A percentile compares a stretch with the other conserved stretches of the same genome.
phyloP scores from a whole-genome alignment of 2,888 invertebrate species.

The Noctua janthina region DNA sequence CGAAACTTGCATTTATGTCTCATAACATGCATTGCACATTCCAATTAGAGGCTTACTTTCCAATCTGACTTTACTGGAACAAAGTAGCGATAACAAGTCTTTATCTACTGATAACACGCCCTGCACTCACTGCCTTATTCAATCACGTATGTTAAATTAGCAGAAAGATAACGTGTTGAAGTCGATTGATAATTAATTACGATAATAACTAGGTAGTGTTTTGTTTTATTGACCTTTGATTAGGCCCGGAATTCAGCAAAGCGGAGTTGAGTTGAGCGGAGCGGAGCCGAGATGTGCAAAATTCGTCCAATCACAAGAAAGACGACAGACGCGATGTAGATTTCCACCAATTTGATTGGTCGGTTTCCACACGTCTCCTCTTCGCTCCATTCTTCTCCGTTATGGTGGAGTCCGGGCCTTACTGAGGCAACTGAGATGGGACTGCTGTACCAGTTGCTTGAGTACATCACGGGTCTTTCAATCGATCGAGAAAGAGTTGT shows the following conservation, averaged over 20 bases:
- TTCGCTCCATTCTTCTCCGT: no score
- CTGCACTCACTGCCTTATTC: slow-evolving; percentile 9
- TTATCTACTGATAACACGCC: slow-evolving; percentile 26
- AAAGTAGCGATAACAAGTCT: slow-evolving; percentile 21
- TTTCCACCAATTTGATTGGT: no score
- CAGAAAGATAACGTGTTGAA: slow-evolving; percentile 35
- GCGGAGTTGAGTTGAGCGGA: no score
- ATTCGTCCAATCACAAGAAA: no score
- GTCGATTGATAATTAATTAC: slow-evolving; percentile 30
- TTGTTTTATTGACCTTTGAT: not conserved
- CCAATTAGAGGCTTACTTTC: not conserved
- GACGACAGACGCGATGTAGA: no score
- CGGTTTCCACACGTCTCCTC: no score
- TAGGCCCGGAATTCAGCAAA: no score
- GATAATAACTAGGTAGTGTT: slow-evolving; percentile 13
- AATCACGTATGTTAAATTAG: slow-evolving; percentile 42
- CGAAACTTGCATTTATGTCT: not conserved
- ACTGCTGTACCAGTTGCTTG: not conserved
- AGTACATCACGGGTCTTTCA: not conserved
- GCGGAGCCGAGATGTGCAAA: no score
- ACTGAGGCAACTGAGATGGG: not conserved
- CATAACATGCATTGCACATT: not conserved
- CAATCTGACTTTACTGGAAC: not conserved
- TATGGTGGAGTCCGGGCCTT: no score
- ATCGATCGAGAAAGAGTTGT: not conserved